Conservation (phyloP, 2,797 vertebrate genomes). For the Microctenopoma lineatum region DNA sequence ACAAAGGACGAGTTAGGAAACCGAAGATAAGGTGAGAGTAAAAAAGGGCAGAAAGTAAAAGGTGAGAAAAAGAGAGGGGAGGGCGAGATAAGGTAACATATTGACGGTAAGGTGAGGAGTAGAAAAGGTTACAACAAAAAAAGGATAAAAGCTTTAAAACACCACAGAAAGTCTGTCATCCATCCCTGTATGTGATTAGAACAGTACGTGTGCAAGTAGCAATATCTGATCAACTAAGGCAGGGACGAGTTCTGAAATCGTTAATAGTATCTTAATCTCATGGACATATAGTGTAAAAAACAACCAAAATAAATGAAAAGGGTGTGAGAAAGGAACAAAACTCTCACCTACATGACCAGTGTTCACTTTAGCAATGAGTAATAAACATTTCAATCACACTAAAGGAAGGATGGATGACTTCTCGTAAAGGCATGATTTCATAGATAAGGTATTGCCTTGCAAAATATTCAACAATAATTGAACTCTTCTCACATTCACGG, state of each 20-base stretch:
- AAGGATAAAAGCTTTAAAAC: not conserved
- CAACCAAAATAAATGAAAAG: not conserved
- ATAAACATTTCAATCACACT: no score
- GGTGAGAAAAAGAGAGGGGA: not conserved
- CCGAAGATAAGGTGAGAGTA: not conserved
- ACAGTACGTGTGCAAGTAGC: no score
- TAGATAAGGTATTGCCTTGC: no score
- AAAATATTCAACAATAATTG: no score
- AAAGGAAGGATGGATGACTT: no score
- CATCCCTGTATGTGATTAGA: no score
- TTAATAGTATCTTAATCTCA: not conserved
- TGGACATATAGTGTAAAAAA: not conserved
- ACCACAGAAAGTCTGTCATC: not conserved
- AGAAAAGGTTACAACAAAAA: not conserved
- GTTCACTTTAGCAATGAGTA: no score
- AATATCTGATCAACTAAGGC: not conserved
- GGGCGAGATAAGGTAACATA: conserved; percentile 25
- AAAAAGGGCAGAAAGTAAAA: conserved; percentile 34
- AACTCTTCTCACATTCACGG: no score
- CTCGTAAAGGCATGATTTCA: no score
- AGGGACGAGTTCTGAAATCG: not conserved
- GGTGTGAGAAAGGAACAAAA: no score
- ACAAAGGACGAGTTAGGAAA: conserved; percentile 31
- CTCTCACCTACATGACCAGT: no score
- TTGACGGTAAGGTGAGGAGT: conserved; percentile 19